Evolutionary conservation across 2,888 invertebrate genomes (phyloP), one percentile per base, ranked within the genome.

Genomic region (Pyrocoelia pectoralis): DNA sequence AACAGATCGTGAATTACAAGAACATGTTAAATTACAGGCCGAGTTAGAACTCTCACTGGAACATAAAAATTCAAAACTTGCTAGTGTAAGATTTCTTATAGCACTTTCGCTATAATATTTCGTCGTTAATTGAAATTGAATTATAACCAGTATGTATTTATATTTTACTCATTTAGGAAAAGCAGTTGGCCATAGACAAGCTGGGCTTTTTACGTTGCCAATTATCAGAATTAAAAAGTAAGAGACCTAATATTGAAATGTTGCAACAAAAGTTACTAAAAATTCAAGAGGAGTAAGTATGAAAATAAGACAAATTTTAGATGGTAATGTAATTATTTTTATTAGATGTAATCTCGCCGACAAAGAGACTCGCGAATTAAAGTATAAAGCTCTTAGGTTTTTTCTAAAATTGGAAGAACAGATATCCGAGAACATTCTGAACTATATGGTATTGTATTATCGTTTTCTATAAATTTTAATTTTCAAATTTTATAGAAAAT

Each of bases 31-130:
- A 38, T 6, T 13, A 10, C 29, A 56, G 1, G 56, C 56, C 5
- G 49, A 49, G 18, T 15, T 18, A 18, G 15, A 24, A 18, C 17
- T 49, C 18, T 19, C 15, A 9, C 33, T 38, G n/a, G 4, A 49
- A n/a, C 56, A 56, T 3, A 48, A 28, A 28, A n/a, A 24, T 6
- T 13, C 28, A 15, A 55, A 55, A 33, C 13, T 19, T 46, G 24
- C 9, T 1, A 1, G 9, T 9, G 55, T 55, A 33, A 55, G 46
- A 19, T n/a, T n/a, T n/a, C n/a, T n/a, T n/a, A n/a, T n/a, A n/a
- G n/a, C n/a, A n/a, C n/a, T n/a, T n/a, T n/a, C n/a, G n/a, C n/a
- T n/a, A n/a, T n/a, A n/a, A n/a, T n/a, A n/a, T n/a, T n/a, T n/a
- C n/a, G n/a, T n/a, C n/a, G n/a, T n/a, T n/a, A n/a, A 4, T 29